Evolutionary conservation across 2,888 invertebrate species (phyloP).

Genomic region (Campoplex nolae): DNA sequence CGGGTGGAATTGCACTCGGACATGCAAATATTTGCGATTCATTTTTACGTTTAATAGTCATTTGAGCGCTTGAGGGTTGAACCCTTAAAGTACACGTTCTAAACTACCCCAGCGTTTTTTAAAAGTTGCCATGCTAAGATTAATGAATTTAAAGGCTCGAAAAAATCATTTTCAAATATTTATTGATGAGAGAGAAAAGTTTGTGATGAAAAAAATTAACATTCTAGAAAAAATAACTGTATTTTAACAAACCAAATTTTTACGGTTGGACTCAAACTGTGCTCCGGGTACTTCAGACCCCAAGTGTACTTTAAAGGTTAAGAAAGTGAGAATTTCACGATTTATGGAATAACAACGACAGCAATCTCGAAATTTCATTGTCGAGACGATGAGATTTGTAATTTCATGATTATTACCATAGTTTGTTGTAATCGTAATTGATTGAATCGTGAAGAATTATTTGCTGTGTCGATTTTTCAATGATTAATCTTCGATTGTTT

Average conservation of each 20-base stretch:
- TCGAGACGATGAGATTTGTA: background rate
- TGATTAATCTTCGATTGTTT: conserved; percentile 5
- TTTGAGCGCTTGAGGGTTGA: conserved; percentile 18
- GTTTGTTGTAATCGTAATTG: background rate
- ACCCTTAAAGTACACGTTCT: background rate
- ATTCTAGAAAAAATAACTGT: background rate
- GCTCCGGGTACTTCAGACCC: background rate
- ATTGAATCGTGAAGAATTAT: background rate
- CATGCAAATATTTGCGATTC: conserved; percentile 16
- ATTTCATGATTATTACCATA: background rate
- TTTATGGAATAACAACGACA: background rate
- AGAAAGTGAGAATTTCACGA: background rate
- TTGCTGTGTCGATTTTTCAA: background rate
- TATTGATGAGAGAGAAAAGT: background rate
- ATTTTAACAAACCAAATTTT: background rate
- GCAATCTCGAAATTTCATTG: background rate
- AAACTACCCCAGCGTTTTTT: background rate
- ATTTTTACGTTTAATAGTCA: background rate
- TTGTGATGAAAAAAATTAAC: background rate
- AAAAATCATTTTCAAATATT: background rate
- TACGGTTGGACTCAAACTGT: background rate
- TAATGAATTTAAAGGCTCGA: background rate
- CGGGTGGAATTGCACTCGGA: conserved; percentile 1
- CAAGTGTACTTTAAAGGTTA: background rate
- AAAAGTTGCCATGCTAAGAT: no score